phyloP scores from a whole-genome alignment of 2,113 vertebrate genomes.

The Malaclemys terrapin region DNA sequence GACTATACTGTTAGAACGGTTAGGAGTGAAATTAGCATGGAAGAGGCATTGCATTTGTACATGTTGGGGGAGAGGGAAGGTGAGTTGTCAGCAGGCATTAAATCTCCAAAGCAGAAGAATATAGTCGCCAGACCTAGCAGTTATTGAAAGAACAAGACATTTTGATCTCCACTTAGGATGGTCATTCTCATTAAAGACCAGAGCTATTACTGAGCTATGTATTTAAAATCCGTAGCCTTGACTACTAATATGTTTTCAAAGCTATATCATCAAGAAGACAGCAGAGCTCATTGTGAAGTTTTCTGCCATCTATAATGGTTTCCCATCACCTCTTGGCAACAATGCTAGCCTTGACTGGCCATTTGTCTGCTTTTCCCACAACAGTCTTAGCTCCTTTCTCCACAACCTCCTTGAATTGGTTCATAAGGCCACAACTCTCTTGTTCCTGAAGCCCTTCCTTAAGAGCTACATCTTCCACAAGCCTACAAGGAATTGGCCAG shows the following conservation, averaged over 20 bases:
- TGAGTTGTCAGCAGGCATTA: neutral
- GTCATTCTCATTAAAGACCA: neutral
- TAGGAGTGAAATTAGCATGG: neutral
- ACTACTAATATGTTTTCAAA: conserved; percentile 18
- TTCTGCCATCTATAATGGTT: neutral
- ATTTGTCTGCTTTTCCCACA: neutral
- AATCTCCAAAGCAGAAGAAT: neutral
- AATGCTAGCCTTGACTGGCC: neutral
- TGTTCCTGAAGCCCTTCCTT: neutral
- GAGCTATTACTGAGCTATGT: neutral
- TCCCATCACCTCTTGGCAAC: neutral
- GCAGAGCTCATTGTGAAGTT: neutral
- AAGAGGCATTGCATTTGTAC: neutral
- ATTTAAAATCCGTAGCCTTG: neutral
- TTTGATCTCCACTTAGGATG: neutral
- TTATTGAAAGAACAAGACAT: neutral
- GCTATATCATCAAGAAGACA: neutral
- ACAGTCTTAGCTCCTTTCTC: neutral
- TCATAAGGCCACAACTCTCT: neutral
- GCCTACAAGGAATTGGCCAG: neutral
- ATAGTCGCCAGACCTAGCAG: neutral
- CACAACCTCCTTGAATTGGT: neutral
- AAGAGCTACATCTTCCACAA: neutral
- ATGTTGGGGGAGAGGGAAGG: neutral
- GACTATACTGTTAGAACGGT: neutral